Evolutionary conservation across 2,888 invertebrate genomes (phyloP).

Genomic region (Andrena minutula): DNA sequence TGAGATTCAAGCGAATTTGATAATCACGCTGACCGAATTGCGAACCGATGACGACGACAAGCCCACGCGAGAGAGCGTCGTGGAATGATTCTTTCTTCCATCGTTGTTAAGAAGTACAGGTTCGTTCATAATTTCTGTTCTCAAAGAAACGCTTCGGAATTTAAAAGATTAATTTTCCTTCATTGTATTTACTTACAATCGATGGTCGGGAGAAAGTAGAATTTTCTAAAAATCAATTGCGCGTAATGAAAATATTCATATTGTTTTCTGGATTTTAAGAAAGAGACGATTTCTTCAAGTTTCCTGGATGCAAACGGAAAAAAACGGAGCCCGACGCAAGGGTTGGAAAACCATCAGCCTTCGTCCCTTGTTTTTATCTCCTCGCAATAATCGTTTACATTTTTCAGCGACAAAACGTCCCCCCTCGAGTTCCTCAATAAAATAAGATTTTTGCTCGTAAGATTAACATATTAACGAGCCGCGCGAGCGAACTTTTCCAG

Average conservation of each 20-base stretch:
- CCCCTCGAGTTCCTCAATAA: slow-evolving; percentile 23
- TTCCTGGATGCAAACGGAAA: not conserved
- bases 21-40: slow-evolving; percentile 26
- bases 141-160: not conserved
- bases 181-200: not conserved
- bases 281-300: not conserved
- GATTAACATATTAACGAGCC: slow-evolving; percentile 56
- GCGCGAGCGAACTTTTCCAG: slow-evolving; percentile 32
- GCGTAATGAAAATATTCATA: too few relatives aligned
- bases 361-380: slow-evolving; percentile 27
- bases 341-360: slow-evolving; percentile 15
- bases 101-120: not conserved
- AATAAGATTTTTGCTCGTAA: slow-evolving; percentile 42
- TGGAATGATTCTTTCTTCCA: slow-evolving; percentile 43
- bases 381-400: slow-evolving; percentile 43
- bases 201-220: not conserved
- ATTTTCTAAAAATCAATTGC: not conserved
- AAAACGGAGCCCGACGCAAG: not conserved
- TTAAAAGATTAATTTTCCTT: not conserved
- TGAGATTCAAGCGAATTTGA: slow-evolving; percentile 31
- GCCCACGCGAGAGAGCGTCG: slow-evolving; percentile 39
- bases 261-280: not conserved
- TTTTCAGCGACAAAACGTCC: not conserved
- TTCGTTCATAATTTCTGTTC: not conserved
- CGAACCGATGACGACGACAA: slow-evolving; percentile 47